Conservation (phyloP, 2,113 vertebrate genomes). For the Bos taurus region DNA sequence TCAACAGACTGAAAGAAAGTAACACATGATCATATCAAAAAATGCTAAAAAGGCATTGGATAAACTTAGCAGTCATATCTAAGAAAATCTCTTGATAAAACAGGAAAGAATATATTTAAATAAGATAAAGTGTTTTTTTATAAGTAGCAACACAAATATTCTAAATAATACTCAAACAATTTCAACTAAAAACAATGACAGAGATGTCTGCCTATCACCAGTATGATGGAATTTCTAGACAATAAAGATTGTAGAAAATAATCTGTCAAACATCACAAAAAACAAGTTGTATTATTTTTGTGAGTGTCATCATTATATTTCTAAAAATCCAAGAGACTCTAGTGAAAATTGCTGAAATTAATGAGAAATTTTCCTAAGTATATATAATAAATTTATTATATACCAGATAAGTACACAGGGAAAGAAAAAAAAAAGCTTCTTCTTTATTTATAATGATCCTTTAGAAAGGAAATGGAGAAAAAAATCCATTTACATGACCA, state of each 20-base stretch:
- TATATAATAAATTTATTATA: background rate
- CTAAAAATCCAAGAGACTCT: background rate
- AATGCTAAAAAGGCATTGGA: background rate
- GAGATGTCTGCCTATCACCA: background rate
- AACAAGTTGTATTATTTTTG: background rate
- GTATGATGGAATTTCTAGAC: background rate
- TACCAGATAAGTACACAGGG: background rate
- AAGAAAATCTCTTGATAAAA: slow-evolving; percentile 10
- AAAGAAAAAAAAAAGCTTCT: background rate
- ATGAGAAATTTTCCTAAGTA: background rate
- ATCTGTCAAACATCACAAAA: background rate
- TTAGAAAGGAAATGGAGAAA: slow-evolving; percentile 22
- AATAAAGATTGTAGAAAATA: background rate
- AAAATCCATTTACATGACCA: background rate
- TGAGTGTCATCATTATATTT: background rate
- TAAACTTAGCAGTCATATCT: background rate
- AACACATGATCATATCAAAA: background rate
- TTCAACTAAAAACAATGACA: background rate
- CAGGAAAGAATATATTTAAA: background rate
- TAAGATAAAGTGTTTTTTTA: background rate
- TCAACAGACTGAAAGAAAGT: background rate
- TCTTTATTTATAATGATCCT: slow-evolving; percentile 1
- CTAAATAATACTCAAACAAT: background rate
- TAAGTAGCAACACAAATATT: background rate
- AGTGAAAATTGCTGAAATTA: background rate